A percentile compares a stretch with the other conserved stretches of the same genome.
Evolutionary conservation across 2,888 invertebrate genomes (phyloP).

Genomic region (Phyllotreta striolata): DNA sequence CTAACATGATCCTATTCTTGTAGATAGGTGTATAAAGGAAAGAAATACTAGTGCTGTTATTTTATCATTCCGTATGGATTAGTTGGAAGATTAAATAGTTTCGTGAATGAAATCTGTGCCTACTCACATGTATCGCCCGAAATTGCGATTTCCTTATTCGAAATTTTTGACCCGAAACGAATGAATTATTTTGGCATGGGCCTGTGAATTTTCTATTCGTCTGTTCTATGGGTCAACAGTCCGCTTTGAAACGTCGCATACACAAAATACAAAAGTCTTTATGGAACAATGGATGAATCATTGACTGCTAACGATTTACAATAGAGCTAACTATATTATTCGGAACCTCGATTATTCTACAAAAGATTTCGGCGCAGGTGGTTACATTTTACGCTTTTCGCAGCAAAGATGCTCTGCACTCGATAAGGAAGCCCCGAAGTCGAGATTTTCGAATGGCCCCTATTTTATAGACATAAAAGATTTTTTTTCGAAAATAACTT

Average conservation of each 20-base stretch:
- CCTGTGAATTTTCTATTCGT: slow-evolving; percentile 18
- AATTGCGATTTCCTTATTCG: slow-evolving; percentile 5
- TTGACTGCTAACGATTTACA: slow-evolving; percentile 31
- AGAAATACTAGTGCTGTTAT: no score
- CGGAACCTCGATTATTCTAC: slow-evolving; percentile 32
- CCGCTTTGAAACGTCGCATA: slow-evolving; percentile 15
- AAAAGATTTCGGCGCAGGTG: slow-evolving; percentile 35
- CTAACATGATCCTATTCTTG: no score
- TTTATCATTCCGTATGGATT: no score
- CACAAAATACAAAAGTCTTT: slow-evolving; percentile 28
- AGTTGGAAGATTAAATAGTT: not conserved
- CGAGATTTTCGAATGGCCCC: no score
- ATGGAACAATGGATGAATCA: slow-evolving; percentile 33
- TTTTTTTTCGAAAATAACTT: no score
- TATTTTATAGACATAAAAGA: no score
- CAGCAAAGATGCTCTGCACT: slow-evolving; percentile 19
- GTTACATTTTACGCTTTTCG: slow-evolving; percentile 24
- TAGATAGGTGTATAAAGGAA: no score
- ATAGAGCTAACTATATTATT: slow-evolving; percentile 24
- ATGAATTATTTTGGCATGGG: slow-evolving; percentile 14
- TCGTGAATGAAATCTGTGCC: not conserved
- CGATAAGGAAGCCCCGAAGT: slow-evolving; percentile 5
- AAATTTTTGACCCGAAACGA: slow-evolving; percentile 14
- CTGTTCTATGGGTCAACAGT: slow-evolving; percentile 26
- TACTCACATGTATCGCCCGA: slow-evolving; percentile 6